phyloP scores from a whole-genome alignment of 2,113 vertebrate species.

The Prunella himalayana region DNA sequence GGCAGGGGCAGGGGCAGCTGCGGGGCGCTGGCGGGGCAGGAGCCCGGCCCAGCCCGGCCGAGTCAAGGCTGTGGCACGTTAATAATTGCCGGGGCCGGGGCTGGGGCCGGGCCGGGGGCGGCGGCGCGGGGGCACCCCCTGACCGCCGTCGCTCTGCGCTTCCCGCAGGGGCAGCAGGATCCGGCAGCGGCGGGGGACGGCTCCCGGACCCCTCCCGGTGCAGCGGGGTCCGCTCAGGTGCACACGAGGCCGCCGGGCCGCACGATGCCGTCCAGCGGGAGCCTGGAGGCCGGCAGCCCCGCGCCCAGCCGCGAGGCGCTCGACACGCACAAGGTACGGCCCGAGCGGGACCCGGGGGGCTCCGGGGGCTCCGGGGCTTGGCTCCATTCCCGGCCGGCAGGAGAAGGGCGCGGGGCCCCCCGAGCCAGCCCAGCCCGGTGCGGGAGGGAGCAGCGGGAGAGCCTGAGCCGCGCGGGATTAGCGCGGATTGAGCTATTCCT shows the following conservation, averaged over 20 bases:
- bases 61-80: too few species aligned
- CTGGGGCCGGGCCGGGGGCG: too few species aligned
- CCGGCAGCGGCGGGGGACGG: background rate
- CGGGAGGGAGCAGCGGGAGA: background rate
- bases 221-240: background rate
- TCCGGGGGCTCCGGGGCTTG: too few species aligned
- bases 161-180: slow-evolving; percentile 2
- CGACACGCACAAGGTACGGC: slow-evolving; percentile 41
- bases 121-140: background rate
- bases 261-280: slow-evolving; percentile 83
- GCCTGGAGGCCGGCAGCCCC: slow-evolving; percentile 58
- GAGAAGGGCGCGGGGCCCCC: background rate
- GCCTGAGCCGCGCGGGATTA: background rate
- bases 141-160: background rate
- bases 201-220: background rate
- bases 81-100: too few species aligned
- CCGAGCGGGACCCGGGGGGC: accelerated
- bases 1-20: too few species aligned
- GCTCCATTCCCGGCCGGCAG: background rate
- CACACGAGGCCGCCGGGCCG: background rate
- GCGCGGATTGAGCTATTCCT: slow-evolving; percentile 39
- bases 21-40: too few species aligned
- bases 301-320: background rate
- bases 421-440: background rate
- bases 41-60: too few species aligned